Base-by-base conservation (phyloP, 2,113 vertebrate species). In the Sus scrofa region DNA sequence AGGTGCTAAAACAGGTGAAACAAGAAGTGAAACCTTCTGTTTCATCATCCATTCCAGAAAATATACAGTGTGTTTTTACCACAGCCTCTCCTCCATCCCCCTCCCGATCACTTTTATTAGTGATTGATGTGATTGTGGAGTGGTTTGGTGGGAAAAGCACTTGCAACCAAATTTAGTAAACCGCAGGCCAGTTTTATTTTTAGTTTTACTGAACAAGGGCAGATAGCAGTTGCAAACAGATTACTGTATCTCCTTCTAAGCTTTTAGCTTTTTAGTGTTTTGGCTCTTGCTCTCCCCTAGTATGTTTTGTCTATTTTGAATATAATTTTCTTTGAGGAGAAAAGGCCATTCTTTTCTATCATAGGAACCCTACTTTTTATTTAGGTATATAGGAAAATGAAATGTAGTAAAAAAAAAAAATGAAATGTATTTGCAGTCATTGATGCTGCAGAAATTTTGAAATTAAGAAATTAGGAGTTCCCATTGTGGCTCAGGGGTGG, bases 81-180 rank as follows among this genome's bases (percentile, higher is more conserved):
- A 7, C 3, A 34, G 11, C 26, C 94, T 94, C 18, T 56, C 26
- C 65, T 60, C 63, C 37, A 2, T 8, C 20, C 15, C 58, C 71
- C 70, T 68, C 74, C 91, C 90, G 86, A 52, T 78, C 93, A 71
- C 50, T 86, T 91, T 95, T 91, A 94, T 94, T 92, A 94, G 73
- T 91, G 96, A 97, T 24, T 77, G 56, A 96, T 96, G 89, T 58
- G 71, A 82, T 83, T 92, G 34, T 82, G 65, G 84, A 92, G 73
- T 78, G 32, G 54, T 79, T 95, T 96, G 87, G 90, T 95, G 90
- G 95, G 86, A 74, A 96, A 95, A 89, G 83, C 62, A 95, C 83
- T 97, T 94, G 65, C 67, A 90, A 88, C 94, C 96, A 95, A 86
- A 95, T 92, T 97, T 96, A 95, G 96, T 90, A 94, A 96, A 85